Evolutionary conservation across 2,888 invertebrate species (phyloP), one percentile per base, ranked within the genome.

Genomic region (Alcis repandata): DNA sequence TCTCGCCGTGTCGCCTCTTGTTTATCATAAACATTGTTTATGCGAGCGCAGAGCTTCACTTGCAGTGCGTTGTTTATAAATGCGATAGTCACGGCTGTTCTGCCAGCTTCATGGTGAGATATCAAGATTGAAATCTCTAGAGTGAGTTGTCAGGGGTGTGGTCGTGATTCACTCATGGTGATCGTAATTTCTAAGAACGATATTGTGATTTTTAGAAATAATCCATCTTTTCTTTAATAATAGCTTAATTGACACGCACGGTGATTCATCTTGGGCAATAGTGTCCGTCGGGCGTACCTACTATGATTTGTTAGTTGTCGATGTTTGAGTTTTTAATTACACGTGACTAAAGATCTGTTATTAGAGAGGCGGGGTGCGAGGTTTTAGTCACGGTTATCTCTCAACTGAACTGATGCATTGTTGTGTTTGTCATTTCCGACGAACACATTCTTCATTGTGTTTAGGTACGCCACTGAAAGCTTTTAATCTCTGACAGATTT

Each of bases 321-420:
- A 88, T 89, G 85, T 88, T 91, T 90, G 88, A 91, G 88, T 88
- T 91, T 91, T 91, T 92, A 92, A 92, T 92, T 92, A 89, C 76
- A 89, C 89, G 86, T 86, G 88, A 89, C 90, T 87, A 91, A 91
- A 91, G 85, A 84, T 80, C 78, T 84, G 85, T 86, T 88, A 88
- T 91, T 89, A 88, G 84, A 81, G 82, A 82, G 90, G 86, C 87
- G 89, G 87, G 83, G 84, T 85, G 80, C 79, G 78, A 79, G 76
- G 78, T 73, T 84, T 88, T 89, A 84, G 90, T 88, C 89, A 87
- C 86, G 88, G 87, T 72, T 79, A 78, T 87, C 83, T 78, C 76
- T 82, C 79, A 78, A 78, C 77, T 70, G 71, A 75, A 80, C 74
- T 79, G 78, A 80, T 80, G 80, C 75, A 75, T 70, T 68, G 60